phyloP scores from a whole-genome alignment of 1,140 invertebrate species.

The Phymorhynchus buccinoides region DNA sequence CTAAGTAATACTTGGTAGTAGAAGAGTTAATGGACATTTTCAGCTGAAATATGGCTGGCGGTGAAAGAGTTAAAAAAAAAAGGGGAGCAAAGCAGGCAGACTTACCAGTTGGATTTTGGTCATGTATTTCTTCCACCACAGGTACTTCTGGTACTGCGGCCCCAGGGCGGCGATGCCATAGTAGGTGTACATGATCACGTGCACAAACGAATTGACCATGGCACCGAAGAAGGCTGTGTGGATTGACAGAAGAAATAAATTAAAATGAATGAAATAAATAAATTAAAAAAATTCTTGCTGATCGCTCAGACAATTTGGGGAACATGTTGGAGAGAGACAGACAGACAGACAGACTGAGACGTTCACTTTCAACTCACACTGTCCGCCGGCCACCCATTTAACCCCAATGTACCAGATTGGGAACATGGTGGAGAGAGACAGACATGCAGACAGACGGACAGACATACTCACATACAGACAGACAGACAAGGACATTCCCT shows the following conservation, averaged over 20 bases:
- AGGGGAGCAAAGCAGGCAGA: neutral
- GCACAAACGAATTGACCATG: slow-evolving; percentile 73
- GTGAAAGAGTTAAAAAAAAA: neutral
- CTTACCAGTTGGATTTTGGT: slow-evolving; percentile 73
- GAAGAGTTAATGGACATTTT: no score
- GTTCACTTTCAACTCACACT: no score
- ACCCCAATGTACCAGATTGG: slow-evolving; percentile 92
- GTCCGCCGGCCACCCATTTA: slow-evolving; percentile 95
- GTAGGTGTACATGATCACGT: slow-evolving; percentile 74
- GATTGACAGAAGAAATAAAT: neutral
- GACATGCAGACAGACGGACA: no score
- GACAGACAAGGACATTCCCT: no score
- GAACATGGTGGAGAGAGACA: slow-evolving; percentile 75
- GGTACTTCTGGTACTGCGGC: slow-evolving; percentile 71
- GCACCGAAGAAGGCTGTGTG: slow-evolving; percentile 73
- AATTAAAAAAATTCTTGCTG: no score
- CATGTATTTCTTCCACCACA: slow-evolving; percentile 74
- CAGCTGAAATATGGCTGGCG: no score
- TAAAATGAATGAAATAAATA: neutral
- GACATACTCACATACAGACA: no score
- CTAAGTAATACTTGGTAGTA: no score
- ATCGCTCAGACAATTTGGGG: no score
- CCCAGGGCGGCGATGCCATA: slow-evolving; percentile 72
- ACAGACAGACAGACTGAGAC: no score
- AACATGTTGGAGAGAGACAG: no score